Base-by-base conservation (phyloP, 1,140 invertebrate species). In the Caenorhabditis inopinata region DNA sequence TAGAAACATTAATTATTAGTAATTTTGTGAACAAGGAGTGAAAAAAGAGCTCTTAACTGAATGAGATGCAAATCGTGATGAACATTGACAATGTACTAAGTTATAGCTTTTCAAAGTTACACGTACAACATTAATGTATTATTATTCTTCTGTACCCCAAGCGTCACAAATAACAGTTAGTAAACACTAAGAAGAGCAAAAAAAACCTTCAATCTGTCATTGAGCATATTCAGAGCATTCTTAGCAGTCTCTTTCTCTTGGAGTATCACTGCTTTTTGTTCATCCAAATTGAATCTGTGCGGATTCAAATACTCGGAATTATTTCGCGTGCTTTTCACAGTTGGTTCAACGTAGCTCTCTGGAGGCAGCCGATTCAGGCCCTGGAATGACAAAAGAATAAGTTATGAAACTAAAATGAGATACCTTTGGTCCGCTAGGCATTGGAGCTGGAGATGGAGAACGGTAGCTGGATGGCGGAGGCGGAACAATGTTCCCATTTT, bases 211-310 rank as follows among this genome's bases (percentile, higher is more conserved):
- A 74, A 21, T 35, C 23, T 6, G 35, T 74, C 48, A 16, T 27
- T 74, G 3, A 80, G 16, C 49, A 51, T 80, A 12, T 47, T 49
- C n/a, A 80, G 18, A 21, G 79, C 79, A 23, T 74, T 73, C 21
- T 38, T 51, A 9, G 75, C 79, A 14, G 27, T 80, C 32, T 46
- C 74, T 29, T 74, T 32, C 7, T 58, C 58, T 11, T 68, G 58
- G 11, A 29, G 58, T 21, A 68, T 68, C 12, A 68, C 58, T 7
- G 58, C 58, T 21, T 68, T 68, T 9, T 68, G 58, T 12, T 78
- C 76, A 78, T 51, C 49, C 25, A 78, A 38, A 18, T 49, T 68
- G 53, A 78, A 78, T 42, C 53, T 62, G 9, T 68, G 32, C 5
- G 76, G 49, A 32, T 25, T 47, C 38, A 53, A 53, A 5, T 49